Evolutionary conservation across 2,888 invertebrate species (phyloP).

Genomic region (Xestia xanthographa): DNA sequence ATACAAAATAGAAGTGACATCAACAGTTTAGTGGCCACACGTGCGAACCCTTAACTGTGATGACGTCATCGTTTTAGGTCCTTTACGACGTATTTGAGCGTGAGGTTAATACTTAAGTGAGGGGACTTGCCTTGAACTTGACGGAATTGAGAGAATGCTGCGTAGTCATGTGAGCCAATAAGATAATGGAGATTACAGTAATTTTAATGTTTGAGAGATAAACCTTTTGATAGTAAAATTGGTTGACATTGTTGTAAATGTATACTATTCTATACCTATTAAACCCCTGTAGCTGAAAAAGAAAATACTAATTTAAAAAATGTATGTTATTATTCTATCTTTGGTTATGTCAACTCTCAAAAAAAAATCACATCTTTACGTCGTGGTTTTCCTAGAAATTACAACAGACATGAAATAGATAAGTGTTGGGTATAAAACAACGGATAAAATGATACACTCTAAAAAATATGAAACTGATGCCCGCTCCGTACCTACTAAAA

Average conservation of each 20-base stretch:
- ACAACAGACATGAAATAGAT: too few relatives aligned
- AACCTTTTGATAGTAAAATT: background rate
- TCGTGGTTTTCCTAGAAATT: too few relatives aligned
- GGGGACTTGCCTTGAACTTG: constrained; percentile 11
- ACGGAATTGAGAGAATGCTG: constrained; percentile 7
- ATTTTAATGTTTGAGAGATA: background rate
- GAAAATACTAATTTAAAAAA: too few relatives aligned
- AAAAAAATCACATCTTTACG: too few relatives aligned
- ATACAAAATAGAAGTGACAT: background rate
- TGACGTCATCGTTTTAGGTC: constrained; percentile 22
- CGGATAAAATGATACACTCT: background rate
- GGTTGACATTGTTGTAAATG: too few relatives aligned
- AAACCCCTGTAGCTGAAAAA: too few relatives aligned
- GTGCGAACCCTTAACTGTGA: background rate
- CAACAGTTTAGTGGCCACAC: constrained; percentile 8
- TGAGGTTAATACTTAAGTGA: constrained; percentile 14
- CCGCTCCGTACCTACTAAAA: background rate
- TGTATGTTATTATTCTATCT: too few relatives aligned
- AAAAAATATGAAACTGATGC: background rate
- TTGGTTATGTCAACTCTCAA: too few relatives aligned
- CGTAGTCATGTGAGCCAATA: constrained; percentile 13
- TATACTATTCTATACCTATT: too few relatives aligned
- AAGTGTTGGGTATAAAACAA: background rate
- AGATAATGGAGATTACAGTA: background rate
- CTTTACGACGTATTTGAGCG: constrained; percentile 7